phyloP scores from a whole-genome alignment of 2,113 vertebrate species.

The Melanerpes aurifrons region DNA sequence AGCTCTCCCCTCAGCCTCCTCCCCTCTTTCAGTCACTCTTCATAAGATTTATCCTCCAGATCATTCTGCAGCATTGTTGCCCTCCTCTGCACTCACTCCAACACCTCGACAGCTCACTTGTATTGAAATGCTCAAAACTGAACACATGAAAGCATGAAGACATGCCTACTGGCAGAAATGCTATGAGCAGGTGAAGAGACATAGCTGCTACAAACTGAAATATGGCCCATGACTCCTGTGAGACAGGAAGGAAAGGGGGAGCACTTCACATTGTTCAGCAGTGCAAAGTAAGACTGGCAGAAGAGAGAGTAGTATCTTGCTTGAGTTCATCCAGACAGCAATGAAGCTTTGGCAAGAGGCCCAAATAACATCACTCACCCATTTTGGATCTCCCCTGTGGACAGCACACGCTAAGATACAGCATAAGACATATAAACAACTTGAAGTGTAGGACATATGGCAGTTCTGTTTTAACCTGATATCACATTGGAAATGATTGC shows the following conservation, averaged over 20 bases:
- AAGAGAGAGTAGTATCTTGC: background rate
- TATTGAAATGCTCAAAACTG: too few relatives aligned
- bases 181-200: background rate
- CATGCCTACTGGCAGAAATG: background rate
- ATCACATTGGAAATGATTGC: background rate
- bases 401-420: background rate
- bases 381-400: background rate
- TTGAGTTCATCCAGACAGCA: background rate
- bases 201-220: background rate
- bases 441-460: background rate
- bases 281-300: background rate
- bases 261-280: background rate
- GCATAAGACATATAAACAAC: background rate
- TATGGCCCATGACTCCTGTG: rapidly evolving
- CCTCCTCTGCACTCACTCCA: too few relatives aligned
- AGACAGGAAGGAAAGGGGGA: background rate
- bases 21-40: too few relatives aligned
- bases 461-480: constrained; percentile 11
- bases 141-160: background rate
- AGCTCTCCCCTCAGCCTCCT: too few relatives aligned
- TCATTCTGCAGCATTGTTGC: too few relatives aligned
- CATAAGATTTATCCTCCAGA: too few relatives aligned
- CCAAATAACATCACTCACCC: background rate
- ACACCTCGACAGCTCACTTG: too few relatives aligned
- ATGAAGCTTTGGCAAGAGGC: background rate